A percentile compares a stretch with the other conserved stretches of the same genome.
phyloP scores from a whole-genome alignment of 2,888 invertebrate species.

The Phorcus lineatus region DNA sequence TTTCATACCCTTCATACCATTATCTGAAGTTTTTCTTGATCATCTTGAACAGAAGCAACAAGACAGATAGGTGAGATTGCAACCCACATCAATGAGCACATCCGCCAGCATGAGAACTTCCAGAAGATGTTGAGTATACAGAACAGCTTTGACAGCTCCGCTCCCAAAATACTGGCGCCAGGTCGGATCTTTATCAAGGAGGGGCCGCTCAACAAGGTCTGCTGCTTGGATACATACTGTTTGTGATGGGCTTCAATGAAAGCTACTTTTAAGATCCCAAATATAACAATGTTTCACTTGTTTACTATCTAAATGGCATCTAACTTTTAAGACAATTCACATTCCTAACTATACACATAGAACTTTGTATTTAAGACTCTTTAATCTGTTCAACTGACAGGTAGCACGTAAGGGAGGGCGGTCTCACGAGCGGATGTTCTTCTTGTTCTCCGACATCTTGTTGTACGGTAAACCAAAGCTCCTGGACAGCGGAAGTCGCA shows the following conservation, averaged over 20 bases:
- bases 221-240: not conserved
- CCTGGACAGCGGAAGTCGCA: conserved; percentile 76
- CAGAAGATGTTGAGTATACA: conserved; percentile 83
- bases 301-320: too few species aligned
- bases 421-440: conserved; percentile 80
- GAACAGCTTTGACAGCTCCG: conserved; percentile 80
- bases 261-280: too few species aligned
- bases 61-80: conserved; percentile 83
- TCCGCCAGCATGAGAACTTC: conserved; percentile 85
- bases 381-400: too few species aligned
- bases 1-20: too few species aligned
- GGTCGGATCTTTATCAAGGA: conserved; percentile 84
- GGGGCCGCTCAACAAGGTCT: conserved; percentile 73
- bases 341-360: too few species aligned
- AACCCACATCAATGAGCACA: conserved; percentile 83
- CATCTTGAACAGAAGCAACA: conserved; percentile 79
- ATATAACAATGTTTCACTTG: too few species aligned
- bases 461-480: conserved; percentile 84
- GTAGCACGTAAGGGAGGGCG: conserved; percentile 75
- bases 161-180: conserved; percentile 82
- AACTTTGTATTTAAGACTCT: too few species aligned
- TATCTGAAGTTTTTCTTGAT: too few species aligned
- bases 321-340: too few species aligned
- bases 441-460: conserved; percentile 84
- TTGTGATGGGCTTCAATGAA: not conserved